These are phyloP conservation scores for Lamellibrachia luymesi DNA, from an alignment of 1,140 invertebrate species.

Conservation along the genomic window DNA sequence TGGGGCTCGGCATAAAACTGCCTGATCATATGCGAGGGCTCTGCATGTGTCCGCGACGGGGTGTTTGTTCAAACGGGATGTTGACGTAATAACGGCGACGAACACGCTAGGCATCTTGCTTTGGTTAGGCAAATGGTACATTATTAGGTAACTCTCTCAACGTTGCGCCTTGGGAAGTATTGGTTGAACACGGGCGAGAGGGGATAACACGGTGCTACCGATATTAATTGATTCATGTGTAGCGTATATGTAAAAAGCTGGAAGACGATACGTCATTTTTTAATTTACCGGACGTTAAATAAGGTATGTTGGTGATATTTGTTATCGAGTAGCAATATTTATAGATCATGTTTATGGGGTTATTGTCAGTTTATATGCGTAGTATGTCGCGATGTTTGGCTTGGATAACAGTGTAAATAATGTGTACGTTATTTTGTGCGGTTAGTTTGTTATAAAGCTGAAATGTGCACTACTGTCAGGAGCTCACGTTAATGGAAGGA, in stretches of 20 bases:
- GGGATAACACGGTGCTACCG: not conserved
- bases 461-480: not conserved
- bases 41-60: not conserved
- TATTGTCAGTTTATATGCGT: not conserved
- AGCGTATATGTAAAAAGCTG: not conserved
- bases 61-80: not conserved
- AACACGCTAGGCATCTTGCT: not conserved
- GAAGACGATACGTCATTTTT: not conserved
- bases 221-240: not conserved
- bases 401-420: not conserved
- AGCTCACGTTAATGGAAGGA: not conserved
- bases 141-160: not conserved
- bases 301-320: not conserved
- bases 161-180: not conserved
- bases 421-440: not conserved
- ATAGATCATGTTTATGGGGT: not conserved
- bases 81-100: not conserved
- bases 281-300: not conserved
- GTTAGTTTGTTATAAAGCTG: not conserved
- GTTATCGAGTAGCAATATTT: not conserved
- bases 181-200: not conserved
- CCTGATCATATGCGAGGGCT: not conserved
- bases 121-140: not conserved
- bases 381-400: not conserved
- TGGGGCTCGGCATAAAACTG: not conserved